phyloP scores from a whole-genome alignment of 2,113 vertebrate genomes.

The Motacilla tschutschensis region DNA sequence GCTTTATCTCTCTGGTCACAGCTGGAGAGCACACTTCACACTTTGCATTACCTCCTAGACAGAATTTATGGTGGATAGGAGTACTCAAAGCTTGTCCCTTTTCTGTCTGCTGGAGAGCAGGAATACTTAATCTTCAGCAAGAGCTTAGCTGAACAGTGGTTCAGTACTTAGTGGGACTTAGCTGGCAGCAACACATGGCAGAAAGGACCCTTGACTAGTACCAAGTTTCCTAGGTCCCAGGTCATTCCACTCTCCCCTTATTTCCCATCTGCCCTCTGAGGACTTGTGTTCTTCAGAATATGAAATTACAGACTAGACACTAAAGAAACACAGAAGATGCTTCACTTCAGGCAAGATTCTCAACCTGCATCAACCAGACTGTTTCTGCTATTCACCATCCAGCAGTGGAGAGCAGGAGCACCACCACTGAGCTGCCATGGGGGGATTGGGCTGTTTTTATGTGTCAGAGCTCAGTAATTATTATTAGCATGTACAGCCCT shows the following conservation, averaged over 20 bases:
- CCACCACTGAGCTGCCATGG: accelerated
- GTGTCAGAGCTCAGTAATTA: neutral
- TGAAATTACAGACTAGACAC: neutral
- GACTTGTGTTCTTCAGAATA: neutral
- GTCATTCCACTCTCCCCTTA: neutral
- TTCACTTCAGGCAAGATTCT: neutral
- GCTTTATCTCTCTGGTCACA: neutral
- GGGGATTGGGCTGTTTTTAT: accelerated
- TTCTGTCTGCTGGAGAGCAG: neutral
- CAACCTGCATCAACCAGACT: neutral
- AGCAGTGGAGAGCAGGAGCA: neutral
- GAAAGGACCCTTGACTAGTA: neutral
- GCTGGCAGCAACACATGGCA: neutral
- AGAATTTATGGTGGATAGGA: neutral
- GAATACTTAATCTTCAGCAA: neutral
- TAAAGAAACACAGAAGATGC: accelerated
- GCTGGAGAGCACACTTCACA: neutral
- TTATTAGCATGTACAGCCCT: neutral
- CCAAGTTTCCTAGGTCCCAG: neutral
- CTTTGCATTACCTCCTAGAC: neutral
- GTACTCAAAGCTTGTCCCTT: neutral
- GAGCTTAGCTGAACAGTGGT: neutral
- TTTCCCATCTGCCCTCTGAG: neutral
- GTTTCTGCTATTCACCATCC: neutral
- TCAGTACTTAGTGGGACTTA: neutral